These are phyloP conservation scores for Rhagoletis zephyria DNA, from an alignment of 1,140 invertebrate genomes.

Conservation along the genomic window DNA sequence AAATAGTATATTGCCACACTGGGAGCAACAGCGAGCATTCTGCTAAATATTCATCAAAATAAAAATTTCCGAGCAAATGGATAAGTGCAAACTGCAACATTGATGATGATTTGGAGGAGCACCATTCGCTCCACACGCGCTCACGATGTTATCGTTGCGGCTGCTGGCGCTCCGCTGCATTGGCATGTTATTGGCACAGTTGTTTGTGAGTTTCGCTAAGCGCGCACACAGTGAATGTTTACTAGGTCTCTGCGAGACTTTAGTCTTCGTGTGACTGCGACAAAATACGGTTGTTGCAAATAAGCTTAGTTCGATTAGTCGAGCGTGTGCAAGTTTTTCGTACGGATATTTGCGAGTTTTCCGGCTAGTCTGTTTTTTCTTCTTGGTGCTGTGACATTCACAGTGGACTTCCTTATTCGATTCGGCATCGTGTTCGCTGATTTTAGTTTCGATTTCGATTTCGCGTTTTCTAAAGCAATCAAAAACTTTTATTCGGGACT, in stretches of 20 bases:
- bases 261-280: constrained; percentile 36
- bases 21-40: background rate
- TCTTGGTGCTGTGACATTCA: background rate
- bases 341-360: constrained; percentile 32
- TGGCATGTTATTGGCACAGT: background rate
- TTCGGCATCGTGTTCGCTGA: background rate
- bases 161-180: background rate
- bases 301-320: background rate
- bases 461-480: background rate
- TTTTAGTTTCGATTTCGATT: constrained; percentile 12
- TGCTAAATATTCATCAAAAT: background rate
- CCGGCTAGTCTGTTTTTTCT: background rate
- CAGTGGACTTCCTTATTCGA: background rate
- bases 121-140: background rate
- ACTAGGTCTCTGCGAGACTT: background rate
- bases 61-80: background rate
- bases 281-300: constrained; percentile 43
- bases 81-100: constrained; percentile 22
- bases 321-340: background rate
- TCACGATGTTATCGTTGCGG: constrained; percentile 28
- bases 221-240: background rate
- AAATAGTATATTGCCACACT: background rate
- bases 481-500: background rate
- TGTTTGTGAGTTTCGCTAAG: constrained; percentile 8
- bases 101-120: background rate